Percentiles rank a stretch among this genome's conserved stretches.
Evolutionary conservation across 2,797 vertebrate genomes (phyloP).

Genomic region (Rhynchonycteris naso): DNA sequence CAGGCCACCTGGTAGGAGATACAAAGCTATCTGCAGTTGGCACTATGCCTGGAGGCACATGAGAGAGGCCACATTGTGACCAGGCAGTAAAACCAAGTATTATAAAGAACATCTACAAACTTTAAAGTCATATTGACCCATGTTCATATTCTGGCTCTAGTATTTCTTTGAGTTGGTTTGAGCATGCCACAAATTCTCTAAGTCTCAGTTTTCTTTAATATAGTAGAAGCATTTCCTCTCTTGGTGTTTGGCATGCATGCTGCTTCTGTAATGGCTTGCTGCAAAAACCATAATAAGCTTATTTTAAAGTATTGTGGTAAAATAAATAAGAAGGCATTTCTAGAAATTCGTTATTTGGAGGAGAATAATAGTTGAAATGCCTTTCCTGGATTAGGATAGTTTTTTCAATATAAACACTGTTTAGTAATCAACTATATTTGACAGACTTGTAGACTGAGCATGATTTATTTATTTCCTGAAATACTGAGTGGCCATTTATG

Average conservation of each 20-base stretch:
- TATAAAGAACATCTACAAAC: neutral
- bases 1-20: neutral
- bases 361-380: slow-evolving; percentile 15
- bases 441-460: neutral
- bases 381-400: neutral
- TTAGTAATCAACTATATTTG: slow-evolving; percentile 40
- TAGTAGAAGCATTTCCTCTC: neutral
- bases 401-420: slow-evolving; percentile 33
- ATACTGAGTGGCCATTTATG: slow-evolving; percentile 59
- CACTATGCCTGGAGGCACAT: neutral
- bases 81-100: neutral
- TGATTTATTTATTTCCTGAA: slow-evolving; percentile 54
- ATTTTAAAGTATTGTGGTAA: neutral
- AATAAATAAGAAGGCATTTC: slow-evolving; percentile 31
- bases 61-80: neutral
- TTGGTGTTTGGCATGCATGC: neutral
- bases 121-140: slow-evolving; percentile 34
- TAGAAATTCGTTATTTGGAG: slow-evolving; percentile 39
- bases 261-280: neutral
- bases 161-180: neutral
- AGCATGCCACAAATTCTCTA: slow-evolving; percentile 11
- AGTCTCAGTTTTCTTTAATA: neutral
- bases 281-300: neutral
- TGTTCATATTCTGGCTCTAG: neutral
- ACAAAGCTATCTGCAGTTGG: neutral